Base-by-base conservation (phyloP, 1,140 invertebrate species). In the Halyomorpha halys region DNA sequence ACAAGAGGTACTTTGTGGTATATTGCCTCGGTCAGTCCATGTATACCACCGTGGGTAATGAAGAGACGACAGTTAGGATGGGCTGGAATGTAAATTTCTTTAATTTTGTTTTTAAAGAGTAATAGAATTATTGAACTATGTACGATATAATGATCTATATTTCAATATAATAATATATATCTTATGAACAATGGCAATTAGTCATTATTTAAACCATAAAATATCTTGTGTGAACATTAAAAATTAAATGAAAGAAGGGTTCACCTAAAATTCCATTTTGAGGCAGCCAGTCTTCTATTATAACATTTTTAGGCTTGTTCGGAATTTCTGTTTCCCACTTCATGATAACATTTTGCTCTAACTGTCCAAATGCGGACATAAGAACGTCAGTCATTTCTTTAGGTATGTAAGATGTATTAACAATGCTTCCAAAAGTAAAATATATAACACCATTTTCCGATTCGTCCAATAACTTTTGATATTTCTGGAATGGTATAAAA, bases 11-110 rank as follows among this genome's bases (percentile, higher is more conserved):
- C 80, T 70, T 81, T 81, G 67, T 84, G 80, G 73, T 84, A 83
- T 16, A 87, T 73, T 4, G 84, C 80, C 74, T 90, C 87, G 64
- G 83, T 81, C 11, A 83, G 76, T 63, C 86, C 86, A n/a, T 85
- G 74, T 21, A 83, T 71, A 18, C 87, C 87, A 16, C 84, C 85
- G 69, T 89, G 85, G 1, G 85, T 84, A 30, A 90, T 82, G 66
- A 90, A 86, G 0, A 80, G 25, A 47, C 34, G 34, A 9, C 34
- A 39, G 34, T 39, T 39, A 39, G 6, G 34, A 13, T 39, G 34
- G 11, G 34, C 34, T 39, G 13, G 11, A 39, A n/a, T n/a, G n/a
- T n/a, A n/a, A n/a, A n/a, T n/a, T n/a, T n/a, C n/a, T n/a, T n/a
- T n/a, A n/a, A n/a, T n/a, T n/a, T n/a, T n/a, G n/a, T n/a, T n/a